Evolutionary conservation across 2,888 invertebrate genomes (phyloP).

Genomic region (Amorpha juglandis): DNA sequence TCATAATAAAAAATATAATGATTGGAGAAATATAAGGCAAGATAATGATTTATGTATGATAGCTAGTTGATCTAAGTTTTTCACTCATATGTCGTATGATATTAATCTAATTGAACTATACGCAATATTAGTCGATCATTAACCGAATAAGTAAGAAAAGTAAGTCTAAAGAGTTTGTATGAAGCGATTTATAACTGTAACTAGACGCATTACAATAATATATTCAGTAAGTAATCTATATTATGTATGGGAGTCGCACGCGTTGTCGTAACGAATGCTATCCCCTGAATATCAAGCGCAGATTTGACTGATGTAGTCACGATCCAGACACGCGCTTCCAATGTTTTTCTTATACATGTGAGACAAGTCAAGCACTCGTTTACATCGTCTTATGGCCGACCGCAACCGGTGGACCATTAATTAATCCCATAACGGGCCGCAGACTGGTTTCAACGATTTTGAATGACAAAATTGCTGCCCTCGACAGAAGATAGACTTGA

Average conservation of each 20-base stretch:
- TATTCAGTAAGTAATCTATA: conserved; percentile 57
- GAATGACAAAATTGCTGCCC: conserved; percentile 72
- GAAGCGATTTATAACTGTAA: conserved; percentile 37
- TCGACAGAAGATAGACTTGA: conserved; percentile 55
- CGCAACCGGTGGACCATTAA: conserved; percentile 60
- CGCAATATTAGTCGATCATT: conserved; percentile 33
- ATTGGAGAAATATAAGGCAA: conserved; percentile 12
- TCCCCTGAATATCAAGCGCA: conserved; percentile 70
- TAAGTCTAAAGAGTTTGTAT: conserved; percentile 33
- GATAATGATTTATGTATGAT: conserved; percentile 23
- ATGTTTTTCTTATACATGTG: conserved; percentile 65
- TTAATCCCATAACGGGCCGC: conserved; percentile 69
- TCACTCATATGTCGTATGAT: conserved; percentile 24
- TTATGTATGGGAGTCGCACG: conserved; percentile 54
- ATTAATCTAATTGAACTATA: conserved; percentile 27
- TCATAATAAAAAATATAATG: conserved; percentile 9
- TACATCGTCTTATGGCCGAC: conserved; percentile 66
- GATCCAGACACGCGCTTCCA: conserved; percentile 66
- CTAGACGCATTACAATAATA: conserved; percentile 50
- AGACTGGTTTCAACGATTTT: conserved; percentile 61
- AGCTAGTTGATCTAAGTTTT: conserved; percentile 10
- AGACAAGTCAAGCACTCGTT: conserved; percentile 56
- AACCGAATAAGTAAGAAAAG: conserved; percentile 35
- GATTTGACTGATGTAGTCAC: conserved; percentile 79
- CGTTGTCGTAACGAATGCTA: conserved; percentile 67